Evolutionary conservation across 92 coral and sea anemone species (phyloP), one percentile per base, ranked within the genome.

Genomic region (Heliopora coerulea): DNA sequence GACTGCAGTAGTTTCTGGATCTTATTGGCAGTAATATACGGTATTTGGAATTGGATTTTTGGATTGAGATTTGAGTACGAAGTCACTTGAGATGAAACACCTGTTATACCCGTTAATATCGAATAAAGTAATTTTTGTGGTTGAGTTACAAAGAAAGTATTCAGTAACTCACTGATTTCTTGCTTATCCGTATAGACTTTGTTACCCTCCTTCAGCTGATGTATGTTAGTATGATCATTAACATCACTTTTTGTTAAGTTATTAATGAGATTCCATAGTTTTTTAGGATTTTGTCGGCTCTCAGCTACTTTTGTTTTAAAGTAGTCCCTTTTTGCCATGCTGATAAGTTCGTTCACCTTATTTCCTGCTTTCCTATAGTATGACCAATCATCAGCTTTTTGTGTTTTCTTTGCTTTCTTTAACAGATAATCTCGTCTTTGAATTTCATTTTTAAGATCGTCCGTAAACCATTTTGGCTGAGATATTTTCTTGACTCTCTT

Each of bases 1-100:
- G 9, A 54, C 60, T 63, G n/a, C 30, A 78, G n/a, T 42, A 44
- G 34, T 49, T 50, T 41, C 75, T 62, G 58, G 17, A 65, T 65
- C 14, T 65, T 54, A 19, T 65, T 17, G 14, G 76, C 49, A 18
- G 82, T 65, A 60, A 78, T 78, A 52, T 65, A 33, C 59, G 50
- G 49, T 17, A 78, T 78, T 37, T 37, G 42, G 11, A 37, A 37
- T 37, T 4, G 42, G 11, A 37, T 37, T 4, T n/a, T n/a, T n/a
- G n/a, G n/a, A n/a, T 11, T 37, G 42, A 11, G 42, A 37, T 11
- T 37, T 4, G 42, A 37, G 42, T 4, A 11, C 11, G 42, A 11
- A 37, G 42, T 37, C 4, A 4, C 42, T 4, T 37, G 42, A 37
- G 4, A 11, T 37, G 11, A 37, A 37, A 37, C 42, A 37, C 6